phyloP scores from a whole-genome alignment of 2,888 invertebrate genomes.

The Invenusta paracnida region DNA sequence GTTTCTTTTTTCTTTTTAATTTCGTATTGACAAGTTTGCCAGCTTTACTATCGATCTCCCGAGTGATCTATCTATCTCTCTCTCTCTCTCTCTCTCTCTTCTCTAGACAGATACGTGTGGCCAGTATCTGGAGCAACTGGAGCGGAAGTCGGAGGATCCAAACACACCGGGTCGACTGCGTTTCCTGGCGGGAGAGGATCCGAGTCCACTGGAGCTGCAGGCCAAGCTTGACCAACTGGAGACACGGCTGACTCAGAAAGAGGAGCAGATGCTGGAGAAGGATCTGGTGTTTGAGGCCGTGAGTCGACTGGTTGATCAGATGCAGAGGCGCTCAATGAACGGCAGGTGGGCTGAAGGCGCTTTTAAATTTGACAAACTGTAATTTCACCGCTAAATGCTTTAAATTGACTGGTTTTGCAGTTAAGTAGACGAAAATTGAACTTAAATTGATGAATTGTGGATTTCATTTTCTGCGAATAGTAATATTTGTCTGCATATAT shows the following conservation, averaged over 20 bases:
- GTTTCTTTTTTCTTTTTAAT: too few species aligned
- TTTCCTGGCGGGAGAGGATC: constrained; percentile 56
- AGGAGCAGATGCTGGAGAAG: constrained; percentile 58
- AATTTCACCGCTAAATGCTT: too few species aligned
- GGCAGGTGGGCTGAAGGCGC: constrained; percentile 48
- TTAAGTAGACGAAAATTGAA: too few species aligned
- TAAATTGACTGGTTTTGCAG: too few species aligned
- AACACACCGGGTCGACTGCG: constrained; percentile 55
- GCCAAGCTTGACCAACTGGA: constrained; percentile 58
- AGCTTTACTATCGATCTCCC: too few species aligned
- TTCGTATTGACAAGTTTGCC: too few species aligned
- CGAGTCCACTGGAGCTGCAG: constrained; percentile 55
- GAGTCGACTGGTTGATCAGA: constrained; percentile 51
- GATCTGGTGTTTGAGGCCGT: constrained; percentile 59
- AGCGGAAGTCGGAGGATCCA: constrained; percentile 57
- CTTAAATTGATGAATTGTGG: background rate
- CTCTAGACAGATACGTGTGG: constrained; percentile 56
- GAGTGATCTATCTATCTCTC: too few species aligned
- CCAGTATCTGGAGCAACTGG: constrained; percentile 57
- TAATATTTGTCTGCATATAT: background rate
- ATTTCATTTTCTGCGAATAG: background rate
- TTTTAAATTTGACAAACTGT: too few species aligned
- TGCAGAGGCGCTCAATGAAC: background rate
- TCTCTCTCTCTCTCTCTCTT: too few species aligned
- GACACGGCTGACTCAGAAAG: constrained; percentile 56